A percentile compares a stretch with the other conserved stretches of the same genome.
phyloP scores from a whole-genome alignment of 1,140 invertebrate species.

The Arctopsyche grandis region DNA sequence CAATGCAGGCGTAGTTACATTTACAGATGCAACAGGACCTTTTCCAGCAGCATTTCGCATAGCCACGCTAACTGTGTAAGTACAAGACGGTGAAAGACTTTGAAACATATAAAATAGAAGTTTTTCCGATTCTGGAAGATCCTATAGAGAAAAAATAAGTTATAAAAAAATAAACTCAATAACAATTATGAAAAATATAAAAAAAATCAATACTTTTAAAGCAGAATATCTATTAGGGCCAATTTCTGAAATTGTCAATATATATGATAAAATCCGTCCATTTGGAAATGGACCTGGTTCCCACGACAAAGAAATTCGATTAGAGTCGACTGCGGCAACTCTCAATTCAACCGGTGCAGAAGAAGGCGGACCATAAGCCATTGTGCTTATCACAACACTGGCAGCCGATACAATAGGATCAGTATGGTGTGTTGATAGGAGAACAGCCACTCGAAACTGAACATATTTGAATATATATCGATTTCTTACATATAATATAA shows the following conservation, averaged over 20 bases:
- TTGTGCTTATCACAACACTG: constrained; percentile 83
- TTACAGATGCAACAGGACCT: constrained; percentile 73
- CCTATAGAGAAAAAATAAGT: constrained; percentile 64
- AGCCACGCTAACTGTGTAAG: constrained; percentile 80
- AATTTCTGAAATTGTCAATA: constrained; percentile 73
- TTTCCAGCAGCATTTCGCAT: constrained; percentile 85
- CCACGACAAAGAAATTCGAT: constrained; percentile 87
- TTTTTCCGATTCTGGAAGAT: constrained; percentile 76
- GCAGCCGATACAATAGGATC: constrained; percentile 82
- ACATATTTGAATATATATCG: constrained; percentile 56
- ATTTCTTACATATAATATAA: background rate
- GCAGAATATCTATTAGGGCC: constrained; percentile 71
- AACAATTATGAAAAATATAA: background rate
- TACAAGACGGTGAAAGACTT: constrained; percentile 77
- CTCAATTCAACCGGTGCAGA: constrained; percentile 79
- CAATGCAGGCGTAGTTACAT: constrained; percentile 74
- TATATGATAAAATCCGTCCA: constrained; percentile 87
- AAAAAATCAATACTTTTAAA: constrained; percentile 67
- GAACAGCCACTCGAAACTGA: constrained; percentile 84
- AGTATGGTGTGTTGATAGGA: constrained; percentile 72
- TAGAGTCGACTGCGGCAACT: constrained; percentile 83
- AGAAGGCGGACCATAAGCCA: constrained; percentile 76
- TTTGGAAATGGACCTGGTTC: constrained; percentile 86
- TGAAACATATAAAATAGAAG: constrained; percentile 80
- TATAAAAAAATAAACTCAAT: background rate